Evolutionary conservation across 64 coral and sea anemone species (phyloP), one percentile per base, ranked within the genome.

Genomic region (Actinia equina): DNA sequence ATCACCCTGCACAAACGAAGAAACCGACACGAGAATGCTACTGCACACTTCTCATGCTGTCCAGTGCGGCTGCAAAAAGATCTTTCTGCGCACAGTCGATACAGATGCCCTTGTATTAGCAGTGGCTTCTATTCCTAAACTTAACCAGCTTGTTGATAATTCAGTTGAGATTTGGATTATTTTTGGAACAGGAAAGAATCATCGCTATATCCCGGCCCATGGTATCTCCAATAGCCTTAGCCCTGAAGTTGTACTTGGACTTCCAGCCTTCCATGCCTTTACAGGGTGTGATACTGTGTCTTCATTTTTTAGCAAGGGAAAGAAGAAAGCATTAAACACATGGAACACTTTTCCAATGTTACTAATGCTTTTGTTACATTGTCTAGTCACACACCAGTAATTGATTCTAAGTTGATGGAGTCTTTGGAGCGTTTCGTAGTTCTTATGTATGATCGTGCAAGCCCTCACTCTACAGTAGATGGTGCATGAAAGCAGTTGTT

Each of bases 1-100:
- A n/a, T n/a, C n/a, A n/a, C n/a, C n/a, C n/a, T n/a, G n/a, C n/a
- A 83, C 30, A 19, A 88, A 91, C 3, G 71, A 94, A 76, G 93
- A 94, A 76, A 79, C 88, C 19, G 88, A 94, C 81, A 94, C 93
- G 22, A 44, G 61, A 58, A 69, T 94, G 46, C 18, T 89, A 1
- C 51, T 93, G 6, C 91, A 93, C 54, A 82, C 67, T 45, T 44
- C 19, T 25, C 17, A 82, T 89, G 76, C 63, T 70, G 58, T 25
- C 17, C 26, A 59, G 6, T 45, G 22, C 55, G 86, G 86, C 52
- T 59, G 22, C 37, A 82, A 46, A 13, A 88, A 56, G 71, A 49
- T 87, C 13, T 57, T 51, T 62, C 44, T 92, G 15, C 45, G 78
- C 30, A 87, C 78, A 59, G 85, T 60, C 57, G 85, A 88, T 13